Conservation (phyloP, 2,797 vertebrate species). For the Falco rusticolus region DNA sequence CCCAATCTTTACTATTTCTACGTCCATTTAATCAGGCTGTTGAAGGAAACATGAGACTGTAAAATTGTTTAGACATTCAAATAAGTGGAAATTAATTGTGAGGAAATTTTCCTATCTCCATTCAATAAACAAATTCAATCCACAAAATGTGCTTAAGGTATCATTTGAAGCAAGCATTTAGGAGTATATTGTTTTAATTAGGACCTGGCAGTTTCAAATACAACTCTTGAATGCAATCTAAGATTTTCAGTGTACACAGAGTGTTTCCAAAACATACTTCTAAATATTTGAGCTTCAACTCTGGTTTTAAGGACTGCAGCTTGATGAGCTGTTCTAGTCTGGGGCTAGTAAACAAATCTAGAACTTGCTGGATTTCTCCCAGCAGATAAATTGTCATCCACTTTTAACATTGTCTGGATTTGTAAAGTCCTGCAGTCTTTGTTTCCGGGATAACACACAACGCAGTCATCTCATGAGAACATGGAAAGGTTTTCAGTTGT, state of each 20-base stretch:
- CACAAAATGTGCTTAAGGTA: not conserved
- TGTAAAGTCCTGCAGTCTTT: not conserved
- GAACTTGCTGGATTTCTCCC: constrained; percentile 44
- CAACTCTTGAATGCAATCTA: constrained; percentile 32
- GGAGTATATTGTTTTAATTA: constrained; percentile 57
- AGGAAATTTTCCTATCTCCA: constrained; percentile 32
- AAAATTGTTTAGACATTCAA: constrained; percentile 53
- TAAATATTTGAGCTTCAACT: constrained; percentile 23
- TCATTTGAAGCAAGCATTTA: not conserved
- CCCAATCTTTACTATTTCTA: constrained; percentile 11
- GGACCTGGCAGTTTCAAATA: constrained; percentile 38
- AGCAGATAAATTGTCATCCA: constrained; percentile 1
- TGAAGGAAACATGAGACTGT: constrained; percentile 40
- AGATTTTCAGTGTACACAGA: constrained; percentile 7
- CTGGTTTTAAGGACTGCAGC: not conserved
- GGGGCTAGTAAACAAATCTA: constrained; percentile 50
- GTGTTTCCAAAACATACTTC: constrained; percentile 38
- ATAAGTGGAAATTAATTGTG: constrained; percentile 53
- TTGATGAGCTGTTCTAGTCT: constrained; percentile 47
- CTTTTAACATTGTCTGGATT: constrained; percentile 34
- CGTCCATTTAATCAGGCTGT: constrained; percentile 40
- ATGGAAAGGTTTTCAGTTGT: not conserved
- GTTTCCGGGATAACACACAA: not conserved
- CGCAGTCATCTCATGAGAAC: not conserved
- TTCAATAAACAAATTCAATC: constrained; percentile 16